Evolutionary conservation across 1,140 invertebrate genomes (phyloP).

Genomic region (Drosophila mojavensis): DNA sequence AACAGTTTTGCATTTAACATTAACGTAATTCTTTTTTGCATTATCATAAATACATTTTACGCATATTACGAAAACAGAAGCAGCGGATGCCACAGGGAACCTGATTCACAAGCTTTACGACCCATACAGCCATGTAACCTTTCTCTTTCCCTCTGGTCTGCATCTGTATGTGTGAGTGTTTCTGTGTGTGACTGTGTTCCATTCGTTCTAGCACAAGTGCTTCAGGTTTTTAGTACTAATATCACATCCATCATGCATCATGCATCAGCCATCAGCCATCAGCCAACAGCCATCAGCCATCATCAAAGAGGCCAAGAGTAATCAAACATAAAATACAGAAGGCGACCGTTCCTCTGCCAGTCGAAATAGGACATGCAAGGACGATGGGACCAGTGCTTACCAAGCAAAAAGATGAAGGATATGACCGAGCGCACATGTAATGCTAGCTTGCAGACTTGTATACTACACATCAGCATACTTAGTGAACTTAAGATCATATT

Average conservation of each 20-base stretch:
- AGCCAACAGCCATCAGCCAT: too few species aligned
- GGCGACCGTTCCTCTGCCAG: background rate
- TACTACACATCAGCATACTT: too few species aligned
- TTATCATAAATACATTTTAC: slow-evolving; percentile 84
- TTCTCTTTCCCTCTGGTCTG: too few species aligned
- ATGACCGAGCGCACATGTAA: too few species aligned
- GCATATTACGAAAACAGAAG: slow-evolving; percentile 66
- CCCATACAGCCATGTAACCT: slow-evolving; percentile 19
- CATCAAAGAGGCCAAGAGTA: background rate
- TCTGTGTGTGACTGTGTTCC: slow-evolving; percentile 18
- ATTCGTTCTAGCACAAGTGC: slow-evolving; percentile 41
- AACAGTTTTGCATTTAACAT: slow-evolving; percentile 82
- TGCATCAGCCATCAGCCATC: slow-evolving; percentile 45
- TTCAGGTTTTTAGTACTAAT: slow-evolving; percentile 65
- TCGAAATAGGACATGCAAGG: too few species aligned
- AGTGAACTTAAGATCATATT: too few species aligned
- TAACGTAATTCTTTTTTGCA: slow-evolving; percentile 83
- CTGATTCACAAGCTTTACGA: slow-evolving; percentile 13
- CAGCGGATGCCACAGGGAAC: slow-evolving; percentile 1
- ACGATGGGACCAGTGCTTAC: too few species aligned
- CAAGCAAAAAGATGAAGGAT: too few species aligned
- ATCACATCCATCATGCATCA: slow-evolving; percentile 48
- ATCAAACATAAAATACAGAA: slow-evolving; percentile 40
- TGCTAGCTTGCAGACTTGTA: too few species aligned
- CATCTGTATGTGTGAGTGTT: background rate